Percentiles rank a stretch among this genome's conserved stretches.
These are phyloP conservation scores for Pachyramphus minor DNA, from an alignment of 2,113 vertebrate species.

Conservation along the genomic window DNA sequence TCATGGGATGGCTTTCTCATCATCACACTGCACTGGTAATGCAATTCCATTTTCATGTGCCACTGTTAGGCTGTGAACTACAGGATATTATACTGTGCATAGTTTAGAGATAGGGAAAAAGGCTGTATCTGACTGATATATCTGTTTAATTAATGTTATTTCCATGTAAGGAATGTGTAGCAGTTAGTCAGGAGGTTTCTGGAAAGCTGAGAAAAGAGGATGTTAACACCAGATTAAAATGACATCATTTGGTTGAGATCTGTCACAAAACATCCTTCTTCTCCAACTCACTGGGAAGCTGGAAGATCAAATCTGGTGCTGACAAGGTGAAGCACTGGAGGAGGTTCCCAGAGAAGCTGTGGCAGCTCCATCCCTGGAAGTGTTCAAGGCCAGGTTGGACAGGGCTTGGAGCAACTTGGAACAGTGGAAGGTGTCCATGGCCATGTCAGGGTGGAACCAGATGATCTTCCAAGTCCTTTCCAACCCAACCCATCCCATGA, in stretches of 20 bases:
- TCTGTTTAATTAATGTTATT: background rate
- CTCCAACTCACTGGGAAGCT: background rate
- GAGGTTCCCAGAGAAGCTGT: background rate
- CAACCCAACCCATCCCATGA: background rate
- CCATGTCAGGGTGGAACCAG: background rate
- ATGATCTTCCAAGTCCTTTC: background rate
- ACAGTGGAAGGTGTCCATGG: background rate
- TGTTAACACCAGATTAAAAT: background rate
- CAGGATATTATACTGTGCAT: background rate
- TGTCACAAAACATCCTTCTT: background rate
- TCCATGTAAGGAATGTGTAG: background rate
- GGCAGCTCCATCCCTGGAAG: background rate
- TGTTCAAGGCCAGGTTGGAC: background rate
- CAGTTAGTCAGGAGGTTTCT: background rate
- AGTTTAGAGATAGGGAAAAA: background rate
- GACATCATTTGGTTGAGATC: background rate
- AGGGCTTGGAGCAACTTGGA: background rate
- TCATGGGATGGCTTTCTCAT: constrained; percentile 19
- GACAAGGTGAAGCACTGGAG: background rate
- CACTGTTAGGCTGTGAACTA: background rate
- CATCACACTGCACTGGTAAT: background rate
- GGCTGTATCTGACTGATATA: background rate
- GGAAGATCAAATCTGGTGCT: background rate
- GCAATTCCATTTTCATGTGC: background rate
- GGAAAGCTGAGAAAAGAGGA: background rate